A percentile compares a stretch with the other conserved stretches of the same genome.
These are phyloP conservation scores for Colinus virginianus DNA, from an alignment of 2,113 vertebrate genomes.

Conservation along the genomic window DNA sequence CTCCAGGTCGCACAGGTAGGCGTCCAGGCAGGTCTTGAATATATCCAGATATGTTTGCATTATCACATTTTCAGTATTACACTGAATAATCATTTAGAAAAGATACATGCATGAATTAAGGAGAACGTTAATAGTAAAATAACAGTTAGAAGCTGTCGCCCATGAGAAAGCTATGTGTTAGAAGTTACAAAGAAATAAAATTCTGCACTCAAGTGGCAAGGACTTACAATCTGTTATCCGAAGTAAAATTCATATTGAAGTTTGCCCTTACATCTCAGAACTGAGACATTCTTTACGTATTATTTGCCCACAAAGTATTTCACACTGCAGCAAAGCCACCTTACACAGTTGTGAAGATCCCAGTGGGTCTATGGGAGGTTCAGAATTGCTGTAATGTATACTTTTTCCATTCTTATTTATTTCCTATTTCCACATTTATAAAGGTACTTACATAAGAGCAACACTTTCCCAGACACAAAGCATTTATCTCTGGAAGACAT, in stretches of 20 bases:
- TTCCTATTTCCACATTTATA: background rate
- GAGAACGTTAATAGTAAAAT: background rate
- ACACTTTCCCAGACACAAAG: background rate
- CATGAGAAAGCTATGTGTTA: fast-evolving
- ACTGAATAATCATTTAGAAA: background rate
- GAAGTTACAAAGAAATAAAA: background rate
- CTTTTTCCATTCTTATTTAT: background rate
- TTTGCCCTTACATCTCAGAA: background rate
- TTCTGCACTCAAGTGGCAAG: background rate
- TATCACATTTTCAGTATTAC: background rate
- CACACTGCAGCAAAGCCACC: background rate
- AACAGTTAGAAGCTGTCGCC: background rate
- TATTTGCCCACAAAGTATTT: background rate
- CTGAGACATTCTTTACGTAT: background rate
- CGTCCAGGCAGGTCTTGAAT: too few species aligned
- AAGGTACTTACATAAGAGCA: background rate
- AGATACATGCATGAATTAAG: background rate
- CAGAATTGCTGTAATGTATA: background rate
- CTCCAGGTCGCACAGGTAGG: too few species aligned
- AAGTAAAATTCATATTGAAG: background rate
- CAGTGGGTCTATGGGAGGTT: background rate
- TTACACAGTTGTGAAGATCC: background rate
- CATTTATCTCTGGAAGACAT: fast-evolving
- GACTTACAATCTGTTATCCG: fast-evolving
- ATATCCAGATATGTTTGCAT: background rate